Evolutionary conservation across 2,888 invertebrate species (phyloP).

Genomic region (Platypus cylindrus): DNA sequence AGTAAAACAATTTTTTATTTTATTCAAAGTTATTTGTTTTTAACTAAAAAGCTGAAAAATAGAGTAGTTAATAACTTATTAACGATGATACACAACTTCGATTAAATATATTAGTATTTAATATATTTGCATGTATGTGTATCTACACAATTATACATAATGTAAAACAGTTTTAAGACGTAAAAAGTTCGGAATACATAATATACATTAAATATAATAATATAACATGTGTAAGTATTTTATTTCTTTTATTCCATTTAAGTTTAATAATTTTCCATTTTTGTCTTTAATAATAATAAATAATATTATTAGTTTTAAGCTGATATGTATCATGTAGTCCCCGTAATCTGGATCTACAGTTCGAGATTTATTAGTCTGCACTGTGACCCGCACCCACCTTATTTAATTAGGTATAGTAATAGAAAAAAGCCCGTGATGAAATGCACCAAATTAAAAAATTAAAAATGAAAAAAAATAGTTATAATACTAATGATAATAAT

Average conservation of each 20-base stretch:
- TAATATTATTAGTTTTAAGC: too few species aligned
- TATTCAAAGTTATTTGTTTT: too few species aligned
- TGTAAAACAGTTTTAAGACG: constrained; percentile 36
- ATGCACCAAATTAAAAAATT: too few species aligned
- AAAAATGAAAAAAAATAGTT: too few species aligned
- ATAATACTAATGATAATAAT: too few species aligned
- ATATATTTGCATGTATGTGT: constrained; percentile 29
- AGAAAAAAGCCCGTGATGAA: constrained; percentile 23
- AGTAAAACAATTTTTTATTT: too few species aligned
- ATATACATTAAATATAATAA: constrained; percentile 32
- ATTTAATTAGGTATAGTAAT: too few species aligned
- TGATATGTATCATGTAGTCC: constrained; percentile 63
- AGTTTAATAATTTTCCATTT: constrained; percentile 19
- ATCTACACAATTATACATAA: constrained; percentile 28
- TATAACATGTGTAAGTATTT: too few species aligned
- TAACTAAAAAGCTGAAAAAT: too few species aligned
- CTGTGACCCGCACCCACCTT: constrained; percentile 36
- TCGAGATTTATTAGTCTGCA: too few species aligned
- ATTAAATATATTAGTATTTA: constrained; percentile 18
- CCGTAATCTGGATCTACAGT: constrained; percentile 38
- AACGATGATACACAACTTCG: constrained; percentile 5
- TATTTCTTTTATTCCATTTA: too few species aligned
- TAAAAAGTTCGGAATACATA: constrained; percentile 39
- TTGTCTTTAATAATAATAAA: constrained; percentile 37
- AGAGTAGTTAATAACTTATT: constrained; percentile 5